Evolutionary conservation across 1,140 invertebrate species (phyloP).

Genomic region (Lysiphlebus fabarum): DNA sequence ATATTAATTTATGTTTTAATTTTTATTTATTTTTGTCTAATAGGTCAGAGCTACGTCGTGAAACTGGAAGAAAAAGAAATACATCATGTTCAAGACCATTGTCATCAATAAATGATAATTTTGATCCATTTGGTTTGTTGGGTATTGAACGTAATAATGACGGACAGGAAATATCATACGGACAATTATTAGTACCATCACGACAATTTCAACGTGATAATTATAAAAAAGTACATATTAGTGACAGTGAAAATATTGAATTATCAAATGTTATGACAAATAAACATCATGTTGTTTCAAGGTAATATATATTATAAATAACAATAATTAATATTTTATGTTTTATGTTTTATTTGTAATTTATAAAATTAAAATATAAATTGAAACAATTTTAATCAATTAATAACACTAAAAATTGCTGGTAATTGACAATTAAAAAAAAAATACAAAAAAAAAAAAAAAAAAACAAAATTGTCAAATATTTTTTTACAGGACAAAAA

Average conservation of each 20-base stretch:
- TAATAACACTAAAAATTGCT: background rate
- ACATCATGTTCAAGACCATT: constrained; percentile 77
- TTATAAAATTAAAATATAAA: too few species aligned
- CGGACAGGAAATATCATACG: constrained; percentile 86
- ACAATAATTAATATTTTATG: background rate
- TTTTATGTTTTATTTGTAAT: too few species aligned
- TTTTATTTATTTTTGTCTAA: too few species aligned
- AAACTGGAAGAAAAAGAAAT: constrained; percentile 74
- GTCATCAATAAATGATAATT: constrained; percentile 77
- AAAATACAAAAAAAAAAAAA: background rate
- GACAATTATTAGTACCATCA: constrained; percentile 76
- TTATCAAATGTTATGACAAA: constrained; percentile 44
- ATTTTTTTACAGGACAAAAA: constrained; percentile 75
- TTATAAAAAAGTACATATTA: constrained; percentile 49
- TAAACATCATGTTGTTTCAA: constrained; percentile 64
- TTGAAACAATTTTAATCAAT: background rate
- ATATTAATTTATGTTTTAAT: constrained; percentile 28
- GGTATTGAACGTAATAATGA: constrained; percentile 79
- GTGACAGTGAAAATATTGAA: constrained; percentile 59
- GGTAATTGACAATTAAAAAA: background rate
- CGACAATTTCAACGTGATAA: constrained; percentile 55
- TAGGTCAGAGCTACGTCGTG: constrained; percentile 72
- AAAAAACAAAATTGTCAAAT: constrained; percentile 18
- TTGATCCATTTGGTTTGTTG: constrained; percentile 80
- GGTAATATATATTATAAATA: constrained; percentile 50